A percentile compares a stretch with the other conserved stretches of the same genome.
These are phyloP conservation scores for Urocyon cinereoargenteus DNA, from an alignment of 2,797 vertebrate species.

Conservation along the genomic window DNA sequence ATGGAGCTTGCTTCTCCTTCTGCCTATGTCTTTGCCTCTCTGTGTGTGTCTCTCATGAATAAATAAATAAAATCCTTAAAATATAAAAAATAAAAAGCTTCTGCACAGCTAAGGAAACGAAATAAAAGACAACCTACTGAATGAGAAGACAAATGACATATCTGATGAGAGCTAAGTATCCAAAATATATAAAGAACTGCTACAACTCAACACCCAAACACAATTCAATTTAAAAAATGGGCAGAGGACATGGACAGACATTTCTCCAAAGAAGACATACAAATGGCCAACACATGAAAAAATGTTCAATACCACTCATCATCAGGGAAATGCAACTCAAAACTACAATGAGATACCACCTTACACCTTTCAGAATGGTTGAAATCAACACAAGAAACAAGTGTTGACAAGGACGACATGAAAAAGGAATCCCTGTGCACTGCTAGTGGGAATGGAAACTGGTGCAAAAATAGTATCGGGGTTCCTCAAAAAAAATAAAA, in stretches of 20 bases:
- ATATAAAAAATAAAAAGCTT: not conserved
- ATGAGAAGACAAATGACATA: not conserved
- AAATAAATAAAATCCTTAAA: no score
- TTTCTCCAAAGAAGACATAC: not conserved
- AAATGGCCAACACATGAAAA: not conserved
- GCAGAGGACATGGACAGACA: not conserved
- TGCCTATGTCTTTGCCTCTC: no score
- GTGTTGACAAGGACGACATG: not conserved
- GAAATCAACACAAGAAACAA: not conserved
- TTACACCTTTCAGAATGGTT: not conserved
- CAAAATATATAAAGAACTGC: not conserved
- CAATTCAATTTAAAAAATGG: not conserved
- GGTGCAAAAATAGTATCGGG: not conserved
- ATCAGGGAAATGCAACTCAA: not conserved
- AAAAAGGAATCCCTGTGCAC: not conserved
- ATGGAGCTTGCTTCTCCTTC: no score
- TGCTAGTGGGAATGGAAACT: not conserved
- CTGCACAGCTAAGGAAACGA: not conserved
- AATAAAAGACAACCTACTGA: not conserved
- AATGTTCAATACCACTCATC: not conserved
- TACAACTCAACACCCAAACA: not conserved
- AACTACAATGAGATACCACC: not conserved
- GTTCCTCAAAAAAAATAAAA: not conserved
- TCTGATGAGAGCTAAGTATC: not conserved
- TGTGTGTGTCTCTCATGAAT: no score